Evolutionary conservation across 2,888 invertebrate genomes (phyloP).

Genomic region (Drosophila barbarae): DNA sequence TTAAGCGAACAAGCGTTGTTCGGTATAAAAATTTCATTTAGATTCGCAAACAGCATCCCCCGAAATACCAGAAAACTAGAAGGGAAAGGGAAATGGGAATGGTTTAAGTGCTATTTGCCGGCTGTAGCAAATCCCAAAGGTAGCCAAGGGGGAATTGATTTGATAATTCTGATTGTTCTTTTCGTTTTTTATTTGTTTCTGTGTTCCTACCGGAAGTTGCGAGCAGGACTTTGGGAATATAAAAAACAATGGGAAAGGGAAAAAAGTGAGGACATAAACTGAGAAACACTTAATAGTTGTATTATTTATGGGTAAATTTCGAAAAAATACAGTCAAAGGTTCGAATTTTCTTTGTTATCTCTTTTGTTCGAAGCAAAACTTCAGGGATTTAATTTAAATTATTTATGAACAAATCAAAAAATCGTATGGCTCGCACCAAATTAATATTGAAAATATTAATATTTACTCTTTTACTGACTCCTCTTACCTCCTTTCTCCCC

Average conservation of each 20-base stretch:
- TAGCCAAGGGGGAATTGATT: constrained; percentile 55
- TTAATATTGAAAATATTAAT: no score
- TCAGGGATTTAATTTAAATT: no score
- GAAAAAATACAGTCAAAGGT: not conserved
- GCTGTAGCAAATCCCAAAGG: constrained; percentile 47
- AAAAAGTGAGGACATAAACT: no score
- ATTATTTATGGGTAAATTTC: not conserved
- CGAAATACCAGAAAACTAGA: constrained; percentile 34
- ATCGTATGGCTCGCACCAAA: no score
- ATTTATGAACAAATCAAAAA: no score
- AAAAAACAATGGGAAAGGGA: not conserved
- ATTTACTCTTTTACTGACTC: not conserved
- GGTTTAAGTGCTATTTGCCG: constrained; percentile 26
- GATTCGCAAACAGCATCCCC: constrained; percentile 42
- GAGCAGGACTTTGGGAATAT: constrained; percentile 1
- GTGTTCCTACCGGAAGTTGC: constrained; percentile 5
- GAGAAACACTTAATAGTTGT: constrained; percentile 1
- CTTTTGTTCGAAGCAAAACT: no score
- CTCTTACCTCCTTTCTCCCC: not conserved
- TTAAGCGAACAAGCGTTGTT: constrained; percentile 36
- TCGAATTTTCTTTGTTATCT: no score
- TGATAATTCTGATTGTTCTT: constrained; percentile 53
- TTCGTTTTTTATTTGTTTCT: constrained; percentile 14
- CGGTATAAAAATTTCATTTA: constrained; percentile 68
- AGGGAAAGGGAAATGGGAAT: constrained; percentile 6